Conservation (phyloP, 2,113 vertebrate species). For the Eidolon helvum region DNA sequence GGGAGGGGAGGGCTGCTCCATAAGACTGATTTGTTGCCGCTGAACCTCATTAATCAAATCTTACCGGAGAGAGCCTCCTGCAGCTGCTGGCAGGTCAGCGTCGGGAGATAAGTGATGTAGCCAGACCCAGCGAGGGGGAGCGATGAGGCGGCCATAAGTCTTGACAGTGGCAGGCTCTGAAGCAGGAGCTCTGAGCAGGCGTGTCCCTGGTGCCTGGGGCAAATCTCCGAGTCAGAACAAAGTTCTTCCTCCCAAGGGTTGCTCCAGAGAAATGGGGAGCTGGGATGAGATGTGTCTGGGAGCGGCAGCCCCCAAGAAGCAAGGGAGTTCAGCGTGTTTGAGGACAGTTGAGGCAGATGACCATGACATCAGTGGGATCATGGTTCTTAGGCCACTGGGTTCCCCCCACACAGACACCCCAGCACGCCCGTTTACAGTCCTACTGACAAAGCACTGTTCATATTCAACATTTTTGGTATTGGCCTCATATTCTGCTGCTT, state of each 20-base stretch:
- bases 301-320: not conserved
- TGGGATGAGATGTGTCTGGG: not conserved
- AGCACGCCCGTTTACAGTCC: too few species aligned
- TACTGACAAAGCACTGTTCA: not conserved
- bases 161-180: constrained; percentile 68
- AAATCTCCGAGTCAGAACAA: constrained; percentile 25
- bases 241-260: constrained; percentile 40
- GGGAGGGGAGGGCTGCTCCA: constrained; percentile 58
- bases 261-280: not conserved
- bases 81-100: constrained; percentile 76
- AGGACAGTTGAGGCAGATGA: not conserved
- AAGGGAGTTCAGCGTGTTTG: not conserved
- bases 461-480: not conserved
- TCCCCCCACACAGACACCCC: not conserved
- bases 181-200: not conserved
- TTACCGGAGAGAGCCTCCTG: constrained; percentile 61
- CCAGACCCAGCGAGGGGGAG: constrained; percentile 73
- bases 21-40: constrained; percentile 77
- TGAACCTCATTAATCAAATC: constrained; percentile 76
- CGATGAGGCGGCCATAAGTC: constrained; percentile 69
- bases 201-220: constrained; percentile 24
- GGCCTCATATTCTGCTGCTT: not conserved
- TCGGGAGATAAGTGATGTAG: constrained; percentile 71
- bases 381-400: not conserved
- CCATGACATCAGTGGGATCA: not conserved